Percentiles rank a stretch among this genome's conserved stretches.
These are phyloP conservation scores for Hippoglossus hippoglossus DNA, from an alignment of 2,797 vertebrate genomes.

Conservation along the genomic window DNA sequence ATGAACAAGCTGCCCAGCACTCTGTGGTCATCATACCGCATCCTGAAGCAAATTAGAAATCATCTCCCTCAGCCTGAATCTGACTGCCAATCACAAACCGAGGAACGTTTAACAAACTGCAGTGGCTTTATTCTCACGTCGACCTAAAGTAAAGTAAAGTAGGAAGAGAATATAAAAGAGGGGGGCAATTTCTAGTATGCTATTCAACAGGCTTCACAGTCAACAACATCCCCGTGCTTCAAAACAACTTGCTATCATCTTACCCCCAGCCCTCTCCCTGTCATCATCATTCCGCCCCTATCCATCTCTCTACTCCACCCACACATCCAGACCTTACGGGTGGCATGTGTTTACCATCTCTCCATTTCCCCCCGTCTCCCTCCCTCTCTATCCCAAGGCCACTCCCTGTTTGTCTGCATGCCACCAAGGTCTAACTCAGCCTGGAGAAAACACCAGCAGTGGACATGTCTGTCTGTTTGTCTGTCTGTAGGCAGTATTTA, in stretches of 20 bases:
- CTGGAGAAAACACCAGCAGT: constrained; percentile 29
- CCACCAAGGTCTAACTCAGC: constrained; percentile 46
- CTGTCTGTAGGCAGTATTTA: constrained; percentile 1
- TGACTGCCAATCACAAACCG: too few species aligned
- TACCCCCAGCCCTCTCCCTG: not conserved
- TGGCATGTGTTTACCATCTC: constrained; percentile 59
- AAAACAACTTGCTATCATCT: constrained; percentile 40
- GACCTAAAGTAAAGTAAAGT: not conserved
- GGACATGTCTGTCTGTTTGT: constrained; percentile 14
- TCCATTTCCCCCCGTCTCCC: not conserved
- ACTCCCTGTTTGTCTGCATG: constrained; percentile 50
- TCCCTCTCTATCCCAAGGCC: constrained; percentile 40
- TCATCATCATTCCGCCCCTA: constrained; percentile 30
- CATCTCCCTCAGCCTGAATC: too few species aligned
- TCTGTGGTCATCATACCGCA: not conserved
- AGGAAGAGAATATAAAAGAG: not conserved
- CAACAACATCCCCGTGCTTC: constrained; percentile 19
- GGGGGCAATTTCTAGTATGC: not conserved
- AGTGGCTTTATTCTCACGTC: not conserved
- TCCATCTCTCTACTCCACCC: constrained; percentile 10
- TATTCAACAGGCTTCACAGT: constrained; percentile 23
- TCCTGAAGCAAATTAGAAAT: not conserved
- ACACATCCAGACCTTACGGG: not conserved
- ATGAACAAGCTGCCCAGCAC: not conserved
- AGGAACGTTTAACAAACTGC: not conserved